These are phyloP conservation scores for Amblyraja radiata DNA, from an alignment of 2,797 vertebrate genomes.

Conservation along the genomic window DNA sequence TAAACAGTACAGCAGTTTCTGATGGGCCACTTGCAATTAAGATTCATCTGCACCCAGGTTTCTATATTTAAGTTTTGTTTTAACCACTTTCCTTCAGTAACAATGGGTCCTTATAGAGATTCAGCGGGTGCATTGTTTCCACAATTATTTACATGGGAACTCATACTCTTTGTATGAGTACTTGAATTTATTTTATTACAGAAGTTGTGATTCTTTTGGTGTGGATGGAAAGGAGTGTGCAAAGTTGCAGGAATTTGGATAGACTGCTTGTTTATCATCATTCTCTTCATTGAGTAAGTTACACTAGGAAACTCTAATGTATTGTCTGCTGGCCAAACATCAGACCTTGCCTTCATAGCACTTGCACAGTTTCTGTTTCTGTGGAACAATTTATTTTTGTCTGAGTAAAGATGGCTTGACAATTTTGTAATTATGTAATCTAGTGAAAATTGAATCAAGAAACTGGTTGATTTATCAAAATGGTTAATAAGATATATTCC, in stretches of 20 bases:
- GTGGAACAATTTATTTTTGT: not conserved
- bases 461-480: not conserved
- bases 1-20: not conserved
- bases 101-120: not conserved
- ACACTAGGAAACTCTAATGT: not conserved
- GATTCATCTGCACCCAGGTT: not conserved
- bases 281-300: not conserved
- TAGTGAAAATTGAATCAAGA: too few relatives aligned
- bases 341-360: not conserved
- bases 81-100: not conserved
- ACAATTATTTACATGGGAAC: not conserved
- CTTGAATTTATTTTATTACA: not conserved
- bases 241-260: not conserved
- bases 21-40: not conserved
- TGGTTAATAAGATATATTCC: too few relatives aligned
- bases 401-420: not conserved
- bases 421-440: not conserved
- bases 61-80: not conserved
- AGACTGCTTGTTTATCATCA: not conserved
- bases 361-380: not conserved
- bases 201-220: not conserved
- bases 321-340: not conserved
- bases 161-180: not conserved
- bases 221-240: not conserved
- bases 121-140: not conserved